phyloP scores from a whole-genome alignment of 2,113 vertebrate species.

The Platichthys stellatus region DNA sequence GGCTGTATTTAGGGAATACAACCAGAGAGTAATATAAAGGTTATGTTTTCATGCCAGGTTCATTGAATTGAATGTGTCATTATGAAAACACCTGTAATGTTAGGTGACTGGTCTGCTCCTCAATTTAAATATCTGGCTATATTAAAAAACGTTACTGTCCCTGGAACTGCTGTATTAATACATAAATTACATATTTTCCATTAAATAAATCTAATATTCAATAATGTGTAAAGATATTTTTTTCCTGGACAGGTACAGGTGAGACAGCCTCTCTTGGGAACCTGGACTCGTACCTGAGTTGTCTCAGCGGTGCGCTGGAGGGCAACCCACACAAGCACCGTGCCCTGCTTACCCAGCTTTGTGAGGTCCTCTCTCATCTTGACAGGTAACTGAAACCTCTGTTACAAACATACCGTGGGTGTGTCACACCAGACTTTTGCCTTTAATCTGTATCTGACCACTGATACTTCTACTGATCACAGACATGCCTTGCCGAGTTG shows the following conservation, averaged over 20 bases:
- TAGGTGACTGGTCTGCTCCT: no score
- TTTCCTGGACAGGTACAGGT: constrained; percentile 84
- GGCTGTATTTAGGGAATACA: not conserved
- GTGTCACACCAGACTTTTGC: not conserved
- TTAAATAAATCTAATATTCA: not conserved
- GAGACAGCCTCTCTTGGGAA: constrained; percentile 93
- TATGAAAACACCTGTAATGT: no score
- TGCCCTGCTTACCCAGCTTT: constrained; percentile 88
- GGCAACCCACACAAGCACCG: constrained; percentile 92
- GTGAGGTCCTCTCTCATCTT: constrained; percentile 92
- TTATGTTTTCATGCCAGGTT: no score
- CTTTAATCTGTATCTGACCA: not conserved
- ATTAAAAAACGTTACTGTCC: not conserved
- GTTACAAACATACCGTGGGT: not conserved
- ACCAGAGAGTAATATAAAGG: no score
- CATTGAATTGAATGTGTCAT: no score
- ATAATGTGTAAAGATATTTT: not conserved
- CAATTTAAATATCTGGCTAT: no score
- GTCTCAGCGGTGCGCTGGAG: constrained; percentile 90
- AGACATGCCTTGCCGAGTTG: not conserved
- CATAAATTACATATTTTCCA: not conserved
- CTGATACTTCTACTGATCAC: not conserved
- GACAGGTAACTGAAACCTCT: constrained; percentile 86
- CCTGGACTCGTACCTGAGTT: constrained; percentile 95
- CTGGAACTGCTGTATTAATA: not conserved